Evolutionary conservation across 2,888 invertebrate genomes (phyloP), one percentile per base, ranked within the genome.

Genomic region (Mechanitis mazaeus): DNA sequence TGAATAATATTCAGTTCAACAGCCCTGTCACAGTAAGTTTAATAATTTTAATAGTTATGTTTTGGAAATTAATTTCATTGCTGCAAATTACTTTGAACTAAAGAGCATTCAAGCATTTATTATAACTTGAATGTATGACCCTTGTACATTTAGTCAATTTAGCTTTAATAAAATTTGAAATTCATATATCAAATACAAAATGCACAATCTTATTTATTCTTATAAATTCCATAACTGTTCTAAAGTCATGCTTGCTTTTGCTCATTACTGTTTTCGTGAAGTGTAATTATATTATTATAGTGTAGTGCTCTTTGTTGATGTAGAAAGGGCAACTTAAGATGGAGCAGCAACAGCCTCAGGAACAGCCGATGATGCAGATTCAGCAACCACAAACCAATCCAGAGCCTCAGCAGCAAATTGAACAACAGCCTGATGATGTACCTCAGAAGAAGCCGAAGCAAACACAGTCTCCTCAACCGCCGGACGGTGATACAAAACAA

Each of bases 401-500:
- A 12, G 28, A 28, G 2, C 28, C 50, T 28, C 50, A 20, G 6
- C 31, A 9, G 5, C 20, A 50, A 50, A 3, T 11, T n/a, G 31
- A 50, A 50, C 50, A 50, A 31, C 31, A 7, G 31, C 31, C 31
- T 2, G 9, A 3, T 3, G 31, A 50, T 7, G 31, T 2, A 9
- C 31, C 28, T 3, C 50, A 20, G 31, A 50, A 50, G 9, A 28
- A 50, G 31, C 47, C 47, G 6, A 31, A 31, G 31, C 28, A 9
- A 50, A 28, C 5, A 6, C 31, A 50, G 7, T n/a, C 31, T 31
- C 31, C 28, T 58, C 61, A 45, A 35, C 47, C 50, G 31, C 20
- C 47, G 31, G 77, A 78, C 20, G 54, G 69, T n/a, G 75, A 75
- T 0, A 75, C 77, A 74, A 74, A 75, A 47, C 9, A 28, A 9